These are phyloP conservation scores for Neosalanx taihuensis DNA, from an alignment of 2,797 vertebrate species.

Conservation along the genomic window DNA sequence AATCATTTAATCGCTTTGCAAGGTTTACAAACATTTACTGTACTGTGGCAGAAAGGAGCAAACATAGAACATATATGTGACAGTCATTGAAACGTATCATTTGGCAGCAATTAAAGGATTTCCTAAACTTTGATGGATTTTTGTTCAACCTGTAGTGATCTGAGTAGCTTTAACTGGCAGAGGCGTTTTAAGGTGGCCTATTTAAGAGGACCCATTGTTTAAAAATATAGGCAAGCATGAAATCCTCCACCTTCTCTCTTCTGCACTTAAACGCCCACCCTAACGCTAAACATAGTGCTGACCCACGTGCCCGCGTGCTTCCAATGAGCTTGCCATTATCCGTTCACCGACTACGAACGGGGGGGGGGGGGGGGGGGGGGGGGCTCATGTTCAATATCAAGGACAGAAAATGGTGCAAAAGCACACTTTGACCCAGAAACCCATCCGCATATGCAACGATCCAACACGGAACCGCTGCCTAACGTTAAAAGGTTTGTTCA, in stretches of 20 bases:
- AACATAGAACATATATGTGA: too few relatives aligned
- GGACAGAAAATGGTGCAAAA: not conserved
- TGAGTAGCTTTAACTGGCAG: not conserved
- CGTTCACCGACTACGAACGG: not conserved
- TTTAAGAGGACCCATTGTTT: conserved; percentile 32
- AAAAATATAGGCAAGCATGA: conserved; percentile 27
- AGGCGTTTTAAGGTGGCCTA: conserved; percentile 20
- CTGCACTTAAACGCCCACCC: conserved; percentile 53
- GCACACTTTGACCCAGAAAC: not conserved
- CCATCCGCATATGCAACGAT: not conserved
- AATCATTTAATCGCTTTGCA: too few relatives aligned
- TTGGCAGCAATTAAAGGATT: too few relatives aligned
- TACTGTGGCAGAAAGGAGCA: too few relatives aligned
- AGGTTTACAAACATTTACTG: too few relatives aligned
- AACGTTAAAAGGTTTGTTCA: not conserved
- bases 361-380: not conserved
- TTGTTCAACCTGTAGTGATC: too few relatives aligned
- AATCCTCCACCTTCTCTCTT: conserved; percentile 27
- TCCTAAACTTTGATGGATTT: too few relatives aligned
- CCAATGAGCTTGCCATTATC: conserved; percentile 18
- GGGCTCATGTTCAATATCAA: not conserved
- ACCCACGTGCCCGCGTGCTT: conserved; percentile 38
- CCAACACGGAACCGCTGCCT: not conserved
- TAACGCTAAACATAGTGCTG: conserved; percentile 57
- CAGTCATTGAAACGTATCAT: too few relatives aligned